Percentiles rank a stretch among this genome's conserved stretches.
These are phyloP conservation scores for Phalacrocorax pelagicus DNA, from an alignment of 2,113 vertebrate species.

Conservation along the genomic window DNA sequence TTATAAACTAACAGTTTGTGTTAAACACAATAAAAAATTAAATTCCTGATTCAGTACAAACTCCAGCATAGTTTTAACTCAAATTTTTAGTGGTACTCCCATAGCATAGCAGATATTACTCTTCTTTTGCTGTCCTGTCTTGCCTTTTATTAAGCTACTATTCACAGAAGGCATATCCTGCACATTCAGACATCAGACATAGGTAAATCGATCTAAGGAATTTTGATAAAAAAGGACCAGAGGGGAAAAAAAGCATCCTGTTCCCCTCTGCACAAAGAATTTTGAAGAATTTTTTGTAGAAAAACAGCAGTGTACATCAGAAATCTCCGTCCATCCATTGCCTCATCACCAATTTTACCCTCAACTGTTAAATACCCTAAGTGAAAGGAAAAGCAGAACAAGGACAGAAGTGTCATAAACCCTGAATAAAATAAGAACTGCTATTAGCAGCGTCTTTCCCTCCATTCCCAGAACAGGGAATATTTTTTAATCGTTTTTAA, in stretches of 20 bases:
- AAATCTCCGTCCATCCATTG: not conserved
- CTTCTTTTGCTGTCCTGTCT: not conserved
- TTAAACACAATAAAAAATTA: not conserved
- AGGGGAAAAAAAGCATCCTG: not conserved
- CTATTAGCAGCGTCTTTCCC: not conserved
- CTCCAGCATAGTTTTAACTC: not conserved
- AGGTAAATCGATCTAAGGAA: not conserved
- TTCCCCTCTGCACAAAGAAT: not conserved
- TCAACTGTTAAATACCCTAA: not conserved
- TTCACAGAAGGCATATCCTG: not conserved
- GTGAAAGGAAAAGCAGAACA: not conserved
- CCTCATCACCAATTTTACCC: not conserved
- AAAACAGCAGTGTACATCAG: not conserved
- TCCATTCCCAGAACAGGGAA: constrained; percentile 46
- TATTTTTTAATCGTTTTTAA: constrained; percentile 46
- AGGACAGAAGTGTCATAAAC: not conserved
- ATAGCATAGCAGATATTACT: not conserved
- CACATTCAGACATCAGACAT: not conserved
- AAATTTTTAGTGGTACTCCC: not conserved
- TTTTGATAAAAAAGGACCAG: not conserved
- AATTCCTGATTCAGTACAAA: not conserved
- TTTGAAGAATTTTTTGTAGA: not conserved
- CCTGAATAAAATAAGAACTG: not conserved
- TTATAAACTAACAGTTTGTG: not conserved
- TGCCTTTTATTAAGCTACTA: not conserved